phyloP scores from a whole-genome alignment of 2,797 vertebrate genomes.

The Amblyraja radiata region DNA sequence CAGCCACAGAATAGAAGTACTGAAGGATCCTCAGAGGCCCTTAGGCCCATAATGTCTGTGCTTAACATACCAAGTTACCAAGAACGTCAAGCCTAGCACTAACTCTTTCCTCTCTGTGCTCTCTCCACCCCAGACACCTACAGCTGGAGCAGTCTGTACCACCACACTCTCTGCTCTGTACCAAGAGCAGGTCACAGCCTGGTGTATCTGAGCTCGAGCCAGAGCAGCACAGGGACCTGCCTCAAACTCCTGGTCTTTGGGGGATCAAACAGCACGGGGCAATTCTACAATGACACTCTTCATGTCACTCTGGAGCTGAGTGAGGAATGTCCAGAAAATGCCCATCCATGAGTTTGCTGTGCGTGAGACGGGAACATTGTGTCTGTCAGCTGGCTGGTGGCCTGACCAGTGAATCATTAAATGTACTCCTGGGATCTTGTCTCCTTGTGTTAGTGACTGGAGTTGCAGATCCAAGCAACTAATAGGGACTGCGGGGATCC shows the following conservation, averaged over 20 bases:
- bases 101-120: not conserved
- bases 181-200: constrained; percentile 76
- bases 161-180: constrained; percentile 57
- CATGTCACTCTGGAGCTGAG: constrained; percentile 50
- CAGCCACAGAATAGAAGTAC: too few species aligned
- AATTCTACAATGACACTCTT: constrained; percentile 67
- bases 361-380: not conserved
- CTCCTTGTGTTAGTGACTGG: not conserved
- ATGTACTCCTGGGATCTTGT: not conserved
- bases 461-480: not conserved
- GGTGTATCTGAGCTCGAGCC: constrained; percentile 52
- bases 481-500: not conserved
- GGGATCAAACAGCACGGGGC: constrained; percentile 71
- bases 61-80: too few species aligned
- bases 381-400: too few species aligned
- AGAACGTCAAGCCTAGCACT: too few species aligned
- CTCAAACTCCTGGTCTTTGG: constrained; percentile 69
- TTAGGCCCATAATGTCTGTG: too few species aligned
- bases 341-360: not conserved
- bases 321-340: constrained; percentile 35
- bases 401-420: not conserved
- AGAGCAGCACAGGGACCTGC: constrained; percentile 40
- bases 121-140: constrained; percentile 58
- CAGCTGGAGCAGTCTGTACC: constrained; percentile 65
- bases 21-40: too few species aligned